Conservation (phyloP, 2,797 vertebrate genomes). For the Ciconia nigra region DNA sequence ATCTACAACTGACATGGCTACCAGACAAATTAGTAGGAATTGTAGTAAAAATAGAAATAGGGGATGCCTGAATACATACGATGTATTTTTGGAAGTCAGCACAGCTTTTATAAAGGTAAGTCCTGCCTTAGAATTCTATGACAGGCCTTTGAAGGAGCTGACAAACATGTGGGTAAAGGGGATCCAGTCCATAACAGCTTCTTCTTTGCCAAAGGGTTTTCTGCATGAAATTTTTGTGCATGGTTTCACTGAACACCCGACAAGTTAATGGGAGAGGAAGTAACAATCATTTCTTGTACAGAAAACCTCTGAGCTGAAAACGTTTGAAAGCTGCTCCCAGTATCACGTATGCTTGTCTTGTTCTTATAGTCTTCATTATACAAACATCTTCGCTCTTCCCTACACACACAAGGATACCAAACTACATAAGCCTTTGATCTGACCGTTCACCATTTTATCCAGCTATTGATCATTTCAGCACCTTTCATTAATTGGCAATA, state of each 20-base stretch:
- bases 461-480: not conserved
- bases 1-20: not conserved
- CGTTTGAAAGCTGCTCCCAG: not conserved
- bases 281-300: not conserved
- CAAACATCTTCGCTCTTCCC: not conserved
- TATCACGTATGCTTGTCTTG: not conserved
- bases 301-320: not conserved
- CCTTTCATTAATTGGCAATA: not conserved
- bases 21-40: not conserved
- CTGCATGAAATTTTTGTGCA: not conserved
- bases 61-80: not conserved
- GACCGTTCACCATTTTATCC: not conserved
- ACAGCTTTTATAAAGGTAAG: not conserved
- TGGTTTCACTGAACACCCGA: not conserved
- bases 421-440: not conserved
- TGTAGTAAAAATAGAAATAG: not conserved
- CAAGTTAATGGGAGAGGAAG: not conserved
- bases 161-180: not conserved
- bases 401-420: not conserved
- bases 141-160: not conserved
- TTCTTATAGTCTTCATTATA: not conserved
- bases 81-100: not conserved
- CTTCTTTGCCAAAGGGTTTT: not conserved
- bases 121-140: not conserved
- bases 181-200: fast-evolving